These are phyloP conservation scores for Hirtodrosophila duncani DNA, from an alignment of 2,888 invertebrate genomes.

Conservation along the genomic window DNA sequence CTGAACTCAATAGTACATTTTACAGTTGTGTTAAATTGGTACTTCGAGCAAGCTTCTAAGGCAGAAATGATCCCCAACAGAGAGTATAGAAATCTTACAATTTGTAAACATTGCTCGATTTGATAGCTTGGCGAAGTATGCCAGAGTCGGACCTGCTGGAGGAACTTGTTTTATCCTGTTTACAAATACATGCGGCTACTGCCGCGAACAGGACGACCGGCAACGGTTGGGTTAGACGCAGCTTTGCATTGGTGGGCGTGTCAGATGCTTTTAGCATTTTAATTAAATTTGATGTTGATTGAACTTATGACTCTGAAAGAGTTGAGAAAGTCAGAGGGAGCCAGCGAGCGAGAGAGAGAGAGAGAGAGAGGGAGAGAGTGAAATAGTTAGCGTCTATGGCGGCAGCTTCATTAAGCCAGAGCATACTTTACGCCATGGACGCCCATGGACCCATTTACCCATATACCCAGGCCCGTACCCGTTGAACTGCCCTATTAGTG, in stretches of 20 bases:
- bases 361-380: not conserved
- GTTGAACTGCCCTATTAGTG: slow-evolving; percentile 27
- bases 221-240: slow-evolving; percentile 2
- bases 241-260: slow-evolving; percentile 41
- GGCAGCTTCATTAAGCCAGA: slow-evolving; percentile 33
- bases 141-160: too few species aligned
- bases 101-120: too few species aligned
- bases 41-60: too few species aligned
- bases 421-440: slow-evolving; percentile 28
- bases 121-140: too few species aligned
- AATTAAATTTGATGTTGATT: slow-evolving; percentile 68
- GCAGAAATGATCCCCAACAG: too few species aligned
- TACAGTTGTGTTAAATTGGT: too few species aligned
- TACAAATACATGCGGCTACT: too few species aligned
- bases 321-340: not conserved
- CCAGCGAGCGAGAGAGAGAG: slow-evolving; percentile 15
- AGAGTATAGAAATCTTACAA: too few species aligned
- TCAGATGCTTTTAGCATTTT: slow-evolving; percentile 62
- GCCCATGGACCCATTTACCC: too few species aligned
- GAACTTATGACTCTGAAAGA: slow-evolving; percentile 65
- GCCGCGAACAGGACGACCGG: too few species aligned
- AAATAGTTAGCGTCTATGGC: slow-evolving; percentile 6
- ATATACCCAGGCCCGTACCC: too few species aligned
- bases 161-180: not conserved
- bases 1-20: too few species aligned